A percentile compares a stretch with the other conserved stretches of the same genome.
Evolutionary conservation across 2,113 vertebrate genomes (phyloP).

Genomic region (Anarhynchus alexandrinus): DNA sequence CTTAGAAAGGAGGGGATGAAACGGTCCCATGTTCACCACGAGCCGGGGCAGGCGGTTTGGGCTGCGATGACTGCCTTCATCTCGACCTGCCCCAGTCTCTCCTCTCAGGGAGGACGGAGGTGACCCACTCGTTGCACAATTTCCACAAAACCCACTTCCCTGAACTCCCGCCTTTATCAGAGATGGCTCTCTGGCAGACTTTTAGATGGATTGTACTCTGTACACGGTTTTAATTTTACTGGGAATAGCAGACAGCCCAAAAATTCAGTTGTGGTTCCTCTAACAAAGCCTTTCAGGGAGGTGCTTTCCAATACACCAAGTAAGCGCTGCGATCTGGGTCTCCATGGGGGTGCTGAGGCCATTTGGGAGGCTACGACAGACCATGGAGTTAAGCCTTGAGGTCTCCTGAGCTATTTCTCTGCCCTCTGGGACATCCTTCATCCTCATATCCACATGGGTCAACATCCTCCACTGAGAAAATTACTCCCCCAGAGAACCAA

Average conservation of each 20-base stretch:
- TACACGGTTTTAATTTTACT: not conserved
- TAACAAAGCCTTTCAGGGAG: not conserved
- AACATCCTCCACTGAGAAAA: not conserved
- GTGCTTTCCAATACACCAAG: not conserved
- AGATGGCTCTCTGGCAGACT: not conserved
- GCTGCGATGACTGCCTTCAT: not conserved
- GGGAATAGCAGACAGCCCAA: not conserved
- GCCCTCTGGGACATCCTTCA: not conserved
- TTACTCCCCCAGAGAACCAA: not conserved
- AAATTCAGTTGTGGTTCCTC: not conserved
- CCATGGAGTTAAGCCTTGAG: not conserved
- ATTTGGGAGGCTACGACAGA: not conserved
- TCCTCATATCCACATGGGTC: not conserved
- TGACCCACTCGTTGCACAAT: not conserved
- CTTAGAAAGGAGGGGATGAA: not conserved
- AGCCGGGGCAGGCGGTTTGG: not conserved
- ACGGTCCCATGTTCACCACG: fast-evolving
- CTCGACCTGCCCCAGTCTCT: not conserved
- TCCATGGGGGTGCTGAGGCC: not conserved
- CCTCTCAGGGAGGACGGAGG: fast-evolving
- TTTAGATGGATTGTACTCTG: not conserved
- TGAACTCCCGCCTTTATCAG: not conserved
- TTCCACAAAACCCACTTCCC: not conserved
- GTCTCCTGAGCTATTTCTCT: not conserved
- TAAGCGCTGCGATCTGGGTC: not conserved